Evolutionary conservation across 1,140 invertebrate genomes (phyloP).

Genomic region (Heliconius nattereri): DNA sequence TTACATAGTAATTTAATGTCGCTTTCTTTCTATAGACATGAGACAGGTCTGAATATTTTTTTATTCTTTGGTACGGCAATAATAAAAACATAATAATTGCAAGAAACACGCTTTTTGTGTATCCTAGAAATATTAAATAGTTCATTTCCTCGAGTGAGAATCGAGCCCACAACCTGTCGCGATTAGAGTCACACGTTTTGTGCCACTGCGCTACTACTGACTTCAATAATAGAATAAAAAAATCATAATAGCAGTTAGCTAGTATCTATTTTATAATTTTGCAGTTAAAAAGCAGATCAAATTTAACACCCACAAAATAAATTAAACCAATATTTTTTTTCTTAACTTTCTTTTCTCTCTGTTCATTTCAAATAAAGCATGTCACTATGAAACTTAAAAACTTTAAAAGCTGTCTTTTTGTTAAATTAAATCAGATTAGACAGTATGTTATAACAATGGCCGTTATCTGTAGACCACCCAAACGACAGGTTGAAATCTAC

Average conservation of each 20-base stretch:
- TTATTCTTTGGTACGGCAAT: no score
- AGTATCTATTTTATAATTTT: background rate
- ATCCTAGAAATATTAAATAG: no score
- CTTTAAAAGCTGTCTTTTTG: slow-evolving; percentile 36
- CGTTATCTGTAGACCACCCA: slow-evolving; percentile 55
- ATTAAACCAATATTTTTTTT: background rate
- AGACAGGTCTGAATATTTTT: no score
- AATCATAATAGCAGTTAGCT: background rate
- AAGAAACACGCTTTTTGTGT: no score
- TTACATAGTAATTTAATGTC: background rate
- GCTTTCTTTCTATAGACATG: background rate
- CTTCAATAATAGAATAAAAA: no score
- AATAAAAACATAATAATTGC: no score
- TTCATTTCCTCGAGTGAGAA: no score
- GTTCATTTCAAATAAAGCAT: slow-evolving; percentile 36
- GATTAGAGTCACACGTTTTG: no score
- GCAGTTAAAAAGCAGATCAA: background rate
- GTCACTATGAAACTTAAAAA: slow-evolving; percentile 33
- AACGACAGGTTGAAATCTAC: background rate
- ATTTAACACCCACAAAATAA: background rate
- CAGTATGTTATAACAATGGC: slow-evolving; percentile 48
- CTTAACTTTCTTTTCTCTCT: background rate
- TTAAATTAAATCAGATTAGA: slow-evolving; percentile 57
- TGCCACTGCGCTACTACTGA: no score
- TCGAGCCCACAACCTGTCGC: no score